These are phyloP conservation scores for Mythimna impura DNA, from an alignment of 2,888 invertebrate species.

Conservation along the genomic window DNA sequence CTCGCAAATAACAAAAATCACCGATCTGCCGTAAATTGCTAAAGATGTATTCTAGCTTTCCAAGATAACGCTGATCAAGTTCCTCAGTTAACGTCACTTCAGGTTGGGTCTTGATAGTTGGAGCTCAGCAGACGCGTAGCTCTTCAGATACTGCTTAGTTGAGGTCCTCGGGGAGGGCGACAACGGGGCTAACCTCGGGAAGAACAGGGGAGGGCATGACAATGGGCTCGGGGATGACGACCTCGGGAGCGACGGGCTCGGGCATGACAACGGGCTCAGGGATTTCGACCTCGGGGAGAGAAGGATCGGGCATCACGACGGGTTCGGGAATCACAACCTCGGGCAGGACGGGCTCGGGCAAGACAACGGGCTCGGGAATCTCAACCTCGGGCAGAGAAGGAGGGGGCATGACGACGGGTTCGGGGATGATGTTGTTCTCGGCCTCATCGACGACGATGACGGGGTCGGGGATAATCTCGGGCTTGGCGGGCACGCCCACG, in stretches of 20 bases:
- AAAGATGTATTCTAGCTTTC: conserved; percentile 8
- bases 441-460: conserved; percentile 32
- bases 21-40: conserved; percentile 16
- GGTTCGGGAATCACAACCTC: conserved; percentile 50
- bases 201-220: conserved; percentile 28
- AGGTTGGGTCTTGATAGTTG: conserved; percentile 18
- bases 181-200: conserved; percentile 44
- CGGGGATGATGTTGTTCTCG: conserved; percentile 34
- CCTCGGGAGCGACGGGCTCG: conserved; percentile 38
- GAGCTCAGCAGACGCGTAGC: conserved; percentile 15
- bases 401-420: conserved; percentile 42
- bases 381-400: conserved; percentile 41
- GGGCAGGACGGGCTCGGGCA: conserved; percentile 49
- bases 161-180: conserved; percentile 51
- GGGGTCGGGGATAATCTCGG: conserved; percentile 35
- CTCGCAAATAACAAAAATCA: conserved; percentile 11
- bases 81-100: conserved; percentile 33
- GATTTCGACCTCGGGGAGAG: conserved; percentile 42
- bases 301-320: conserved; percentile 47
- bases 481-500: conserved; percentile 39
- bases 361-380: conserved; percentile 33
- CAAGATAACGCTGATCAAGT: conserved; percentile 5
- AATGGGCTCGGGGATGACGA: conserved; percentile 40
- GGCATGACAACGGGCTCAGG: conserved; percentile 50
- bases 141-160: conserved; percentile 47